Evolutionary conservation across 2,113 vertebrate species (phyloP).

Genomic region (Pipa parva): DNA sequence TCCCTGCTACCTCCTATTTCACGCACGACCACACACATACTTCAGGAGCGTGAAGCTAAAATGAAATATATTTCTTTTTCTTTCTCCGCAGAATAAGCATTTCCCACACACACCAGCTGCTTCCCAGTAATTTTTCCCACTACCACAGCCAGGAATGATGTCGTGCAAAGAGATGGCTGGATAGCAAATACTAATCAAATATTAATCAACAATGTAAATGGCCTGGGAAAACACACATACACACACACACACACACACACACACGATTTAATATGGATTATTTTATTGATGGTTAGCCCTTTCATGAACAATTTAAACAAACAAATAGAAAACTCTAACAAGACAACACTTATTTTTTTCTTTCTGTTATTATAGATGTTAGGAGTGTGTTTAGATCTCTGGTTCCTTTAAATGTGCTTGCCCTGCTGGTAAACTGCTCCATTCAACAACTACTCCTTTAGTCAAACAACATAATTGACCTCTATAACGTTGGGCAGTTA

Average conservation of each 20-base stretch:
- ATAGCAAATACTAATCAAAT: not conserved
- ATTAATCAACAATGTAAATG: not conserved
- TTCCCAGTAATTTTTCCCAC: not conserved
- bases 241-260: not conserved
- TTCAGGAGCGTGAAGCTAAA: not conserved
- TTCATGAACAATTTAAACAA: constrained; percentile 9
- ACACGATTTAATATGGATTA: not conserved
- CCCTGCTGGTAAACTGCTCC: no score
- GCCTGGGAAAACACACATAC: not conserved
- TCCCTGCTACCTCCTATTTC: not conserved
- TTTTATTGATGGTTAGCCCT: constrained; percentile 21
- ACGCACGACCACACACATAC: not conserved
- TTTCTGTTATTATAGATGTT: no score
- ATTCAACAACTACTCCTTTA: not conserved
- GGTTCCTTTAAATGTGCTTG: not conserved
- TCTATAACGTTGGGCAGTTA: no score
- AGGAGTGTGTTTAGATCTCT: not conserved
- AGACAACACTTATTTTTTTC: not conserved
- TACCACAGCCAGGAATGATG: not conserved
- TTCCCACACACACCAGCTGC: constrained; percentile 17
- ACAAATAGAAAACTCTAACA: not conserved
- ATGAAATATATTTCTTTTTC: not conserved
- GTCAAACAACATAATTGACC: not conserved
- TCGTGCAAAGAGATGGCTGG: not conserved
- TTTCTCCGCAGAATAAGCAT: not conserved